phyloP scores from a whole-genome alignment of 2,888 invertebrate species.

The Dryomyza anilis region DNA sequence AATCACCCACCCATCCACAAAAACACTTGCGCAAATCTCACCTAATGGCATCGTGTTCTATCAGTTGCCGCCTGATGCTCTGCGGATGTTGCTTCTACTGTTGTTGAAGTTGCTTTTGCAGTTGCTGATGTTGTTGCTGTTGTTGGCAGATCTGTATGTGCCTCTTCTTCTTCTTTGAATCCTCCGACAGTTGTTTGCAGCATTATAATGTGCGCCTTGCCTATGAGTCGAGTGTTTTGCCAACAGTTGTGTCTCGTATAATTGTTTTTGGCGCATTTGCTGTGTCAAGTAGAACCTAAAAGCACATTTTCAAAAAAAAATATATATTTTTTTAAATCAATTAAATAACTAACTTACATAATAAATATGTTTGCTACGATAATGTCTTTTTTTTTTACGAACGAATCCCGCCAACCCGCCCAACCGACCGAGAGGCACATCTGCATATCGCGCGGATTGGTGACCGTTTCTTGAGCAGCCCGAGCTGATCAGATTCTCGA shows the following conservation, averaged over 20 bases:
- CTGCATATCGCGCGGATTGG: no score
- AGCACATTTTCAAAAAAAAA: slow-evolving; percentile 2
- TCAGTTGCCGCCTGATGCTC: slow-evolving; percentile 58
- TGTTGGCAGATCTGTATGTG: slow-evolving; percentile 14
- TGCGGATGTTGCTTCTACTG: slow-evolving; percentile 40
- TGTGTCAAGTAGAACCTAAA: neutral
- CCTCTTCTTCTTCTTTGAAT: slow-evolving; percentile 12
- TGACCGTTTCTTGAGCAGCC: no score
- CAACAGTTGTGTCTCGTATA: slow-evolving; percentile 6
- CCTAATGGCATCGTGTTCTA: slow-evolving; percentile 57
- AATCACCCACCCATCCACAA: neutral
- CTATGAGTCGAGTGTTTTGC: slow-evolving; percentile 4
- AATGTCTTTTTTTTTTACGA: no score
- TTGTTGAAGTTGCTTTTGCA: slow-evolving; percentile 37
- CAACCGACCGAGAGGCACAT: no score
- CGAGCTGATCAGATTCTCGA: no score
- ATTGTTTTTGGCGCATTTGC: slow-evolving; percentile 5
- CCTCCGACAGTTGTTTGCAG: neutral
- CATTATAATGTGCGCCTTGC: slow-evolving; percentile 4
- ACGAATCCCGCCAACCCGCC: no score
- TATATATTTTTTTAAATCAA: neutral
- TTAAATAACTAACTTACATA: no score
- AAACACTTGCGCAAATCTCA: slow-evolving; percentile 45
- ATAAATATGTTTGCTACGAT: no score
- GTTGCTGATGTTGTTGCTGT: slow-evolving; percentile 40